Base-by-base conservation (phyloP, 2,113 vertebrate genomes). In the Pedionomus torquatus region DNA sequence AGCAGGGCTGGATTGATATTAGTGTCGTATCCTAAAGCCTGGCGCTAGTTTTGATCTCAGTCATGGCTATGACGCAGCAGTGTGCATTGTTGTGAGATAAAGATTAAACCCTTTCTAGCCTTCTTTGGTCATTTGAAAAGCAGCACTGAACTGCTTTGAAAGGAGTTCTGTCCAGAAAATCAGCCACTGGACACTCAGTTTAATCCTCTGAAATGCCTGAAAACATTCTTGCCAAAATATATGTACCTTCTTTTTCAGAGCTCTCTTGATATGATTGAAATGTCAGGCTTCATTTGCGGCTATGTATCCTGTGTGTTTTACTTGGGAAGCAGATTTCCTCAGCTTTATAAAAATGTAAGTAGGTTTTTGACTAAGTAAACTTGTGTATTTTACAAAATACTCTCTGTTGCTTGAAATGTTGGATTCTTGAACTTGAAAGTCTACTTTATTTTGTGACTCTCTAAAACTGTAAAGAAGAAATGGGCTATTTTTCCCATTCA, bases 281-380 rank as follows among this genome's bases (percentile, higher is more conserved):
- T 98, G 72, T 98, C 97, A 93, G 98, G 96, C 49, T 98, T 98
- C 72, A 60, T 98, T 95, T 98, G 98, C 95, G 98, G 97, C 86
- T 98, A 94, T 74, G 26, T 97, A 43, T 98, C 97, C 57, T 98
- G 97, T 8, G 49, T 97, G 49, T 98, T 98, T 95, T 98, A 98
- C 95, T 97, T 98, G 93, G 95, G 97, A 80, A 98, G 98, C 41
- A 94, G 96, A 71, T 97, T 98, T 91, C 98, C 97, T 26, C 98
- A 98, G 95, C 97, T 98, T 44, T 95, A 97, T 81, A 98, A 98
- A 98, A 99, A 99, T 23, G 76, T 98, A 96, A 97, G 98, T 96
- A 65, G 33, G 18, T 91, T 83, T 92, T 88, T 92, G 84, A 37
- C 54, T 81, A 52, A 65, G 55, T 30, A 46, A 5, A 21, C 21